These are phyloP conservation scores for Tachypleus tridentatus DNA, from an alignment of 1,140 invertebrate species.

Conservation along the genomic window DNA sequence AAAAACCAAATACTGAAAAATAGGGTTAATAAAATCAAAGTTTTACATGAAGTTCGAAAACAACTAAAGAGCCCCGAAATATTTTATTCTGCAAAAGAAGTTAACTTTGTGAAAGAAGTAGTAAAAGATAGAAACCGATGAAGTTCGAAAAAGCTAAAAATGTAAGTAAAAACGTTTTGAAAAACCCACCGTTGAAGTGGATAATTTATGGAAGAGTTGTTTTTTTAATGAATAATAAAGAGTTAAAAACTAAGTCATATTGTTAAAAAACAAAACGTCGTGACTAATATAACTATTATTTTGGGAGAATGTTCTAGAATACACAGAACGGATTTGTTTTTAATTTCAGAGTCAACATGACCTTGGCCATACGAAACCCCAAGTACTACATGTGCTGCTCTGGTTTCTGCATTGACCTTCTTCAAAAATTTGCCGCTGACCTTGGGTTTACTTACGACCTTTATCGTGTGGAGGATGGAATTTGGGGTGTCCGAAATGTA, in stretches of 20 bases:
- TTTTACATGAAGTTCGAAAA: too few species aligned
- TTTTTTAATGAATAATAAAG: too few species aligned
- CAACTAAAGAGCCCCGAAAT: too few species aligned
- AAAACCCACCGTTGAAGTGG: too few species aligned
- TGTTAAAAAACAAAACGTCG: too few species aligned
- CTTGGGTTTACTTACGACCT: constrained; percentile 93
- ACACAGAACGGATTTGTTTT: not conserved
- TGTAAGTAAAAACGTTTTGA: not conserved
- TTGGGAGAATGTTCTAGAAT: too few species aligned
- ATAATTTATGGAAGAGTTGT: too few species aligned
- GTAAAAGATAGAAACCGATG: not conserved
- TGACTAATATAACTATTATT: too few species aligned
- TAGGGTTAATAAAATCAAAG: too few species aligned
- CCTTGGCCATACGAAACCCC: constrained; percentile 61
- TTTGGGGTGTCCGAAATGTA: constrained; percentile 58
- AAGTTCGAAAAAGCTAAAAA: not conserved
- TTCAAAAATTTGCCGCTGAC: constrained; percentile 56
- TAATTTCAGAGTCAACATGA: constrained; percentile 54
- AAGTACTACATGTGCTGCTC: constrained; percentile 84
- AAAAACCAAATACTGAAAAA: too few species aligned
- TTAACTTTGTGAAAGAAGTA: not conserved
- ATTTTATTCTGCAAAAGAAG: not conserved
- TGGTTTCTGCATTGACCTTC: constrained; percentile 90
- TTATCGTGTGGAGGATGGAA: constrained; percentile 82
- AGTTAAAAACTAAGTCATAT: too few species aligned